Percentiles rank a stretch among this genome's conserved stretches.
phyloP scores from a whole-genome alignment of 2,888 invertebrate genomes.

The Dermolepida albohirtum region DNA sequence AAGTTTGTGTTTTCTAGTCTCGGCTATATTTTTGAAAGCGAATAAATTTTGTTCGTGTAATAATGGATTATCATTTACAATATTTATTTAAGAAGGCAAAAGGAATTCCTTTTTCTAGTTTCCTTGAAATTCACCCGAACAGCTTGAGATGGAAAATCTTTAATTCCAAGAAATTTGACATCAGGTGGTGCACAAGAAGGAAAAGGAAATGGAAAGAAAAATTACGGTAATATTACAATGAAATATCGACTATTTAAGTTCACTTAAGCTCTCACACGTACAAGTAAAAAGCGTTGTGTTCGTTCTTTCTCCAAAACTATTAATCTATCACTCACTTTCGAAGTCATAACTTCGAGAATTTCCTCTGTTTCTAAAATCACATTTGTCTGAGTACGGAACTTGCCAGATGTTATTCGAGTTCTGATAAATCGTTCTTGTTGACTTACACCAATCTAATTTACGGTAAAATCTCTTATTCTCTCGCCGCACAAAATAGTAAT shows the following conservation, averaged over 20 bases:
- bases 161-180: conserved; percentile 16
- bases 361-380: conserved; percentile 32
- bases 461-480: conserved; percentile 30
- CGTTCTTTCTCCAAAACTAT: conserved; percentile 14
- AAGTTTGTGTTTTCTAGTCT: too few relatives aligned
- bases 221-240: conserved; percentile 6
- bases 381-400: conserved; percentile 31
- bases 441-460: conserved; percentile 37
- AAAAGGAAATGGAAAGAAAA: neutral
- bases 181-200: neutral
- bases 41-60: too few relatives aligned
- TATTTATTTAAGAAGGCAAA: too few relatives aligned
- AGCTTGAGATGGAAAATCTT: conserved; percentile 5
- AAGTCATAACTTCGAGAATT: conserved; percentile 33
- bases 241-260: conserved; percentile 21
- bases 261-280: conserved; percentile 10
- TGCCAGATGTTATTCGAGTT: conserved; percentile 29
- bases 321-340: conserved; percentile 32
- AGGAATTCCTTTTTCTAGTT: too few relatives aligned
- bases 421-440: conserved; percentile 37
- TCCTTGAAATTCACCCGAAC: neutral
- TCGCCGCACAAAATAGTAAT: conserved; percentile 20
- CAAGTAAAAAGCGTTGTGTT: conserved; percentile 10
- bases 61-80: too few relatives aligned
- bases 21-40: too few relatives aligned